phyloP scores from a whole-genome alignment of 2,888 invertebrate genomes.

The Ypsolopha scabrella region DNA sequence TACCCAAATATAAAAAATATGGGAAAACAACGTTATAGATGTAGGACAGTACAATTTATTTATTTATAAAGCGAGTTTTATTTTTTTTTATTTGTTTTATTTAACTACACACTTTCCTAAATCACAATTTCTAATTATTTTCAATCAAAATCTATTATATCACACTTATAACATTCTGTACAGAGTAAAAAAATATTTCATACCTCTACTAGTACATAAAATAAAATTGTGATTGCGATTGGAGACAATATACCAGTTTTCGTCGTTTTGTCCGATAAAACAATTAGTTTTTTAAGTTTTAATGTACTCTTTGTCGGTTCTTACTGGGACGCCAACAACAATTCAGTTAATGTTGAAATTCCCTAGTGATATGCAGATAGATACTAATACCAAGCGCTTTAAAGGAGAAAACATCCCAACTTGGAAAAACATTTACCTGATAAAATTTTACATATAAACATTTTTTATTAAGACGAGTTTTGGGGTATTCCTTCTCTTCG shows the following conservation, averaged over 20 bases:
- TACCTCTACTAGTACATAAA: slow-evolving; percentile 49
- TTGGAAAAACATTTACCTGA: no score
- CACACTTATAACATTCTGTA: slow-evolving; percentile 67
- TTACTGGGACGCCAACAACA: not conserved
- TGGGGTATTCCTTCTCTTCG: no score
- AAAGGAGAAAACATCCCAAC: not conserved
- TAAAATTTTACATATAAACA: no score
- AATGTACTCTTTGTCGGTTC: not conserved
- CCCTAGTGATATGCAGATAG: slow-evolving; percentile 2
- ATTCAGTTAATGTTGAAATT: not conserved
- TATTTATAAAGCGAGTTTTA: slow-evolving; percentile 53
- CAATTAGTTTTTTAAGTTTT: not conserved
- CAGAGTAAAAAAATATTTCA: slow-evolving; percentile 67
- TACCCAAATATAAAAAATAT: slow-evolving; percentile 61
- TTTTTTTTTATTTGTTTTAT: slow-evolving; percentile 36
- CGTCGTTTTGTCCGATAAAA: no score
- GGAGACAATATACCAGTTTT: not conserved
- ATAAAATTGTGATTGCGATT: slow-evolving; percentile 27
- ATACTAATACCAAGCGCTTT: not conserved
- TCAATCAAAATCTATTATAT: slow-evolving; percentile 57
- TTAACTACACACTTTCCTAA: slow-evolving; percentile 65
- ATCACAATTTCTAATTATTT: slow-evolving; percentile 65
- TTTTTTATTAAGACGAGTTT: no score
- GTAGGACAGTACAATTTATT: slow-evolving; percentile 48
- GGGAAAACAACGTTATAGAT: slow-evolving; percentile 54